These are phyloP conservation scores for Rachycentron canadum DNA, from an alignment of 2,797 vertebrate genomes.

Conservation along the genomic window DNA sequence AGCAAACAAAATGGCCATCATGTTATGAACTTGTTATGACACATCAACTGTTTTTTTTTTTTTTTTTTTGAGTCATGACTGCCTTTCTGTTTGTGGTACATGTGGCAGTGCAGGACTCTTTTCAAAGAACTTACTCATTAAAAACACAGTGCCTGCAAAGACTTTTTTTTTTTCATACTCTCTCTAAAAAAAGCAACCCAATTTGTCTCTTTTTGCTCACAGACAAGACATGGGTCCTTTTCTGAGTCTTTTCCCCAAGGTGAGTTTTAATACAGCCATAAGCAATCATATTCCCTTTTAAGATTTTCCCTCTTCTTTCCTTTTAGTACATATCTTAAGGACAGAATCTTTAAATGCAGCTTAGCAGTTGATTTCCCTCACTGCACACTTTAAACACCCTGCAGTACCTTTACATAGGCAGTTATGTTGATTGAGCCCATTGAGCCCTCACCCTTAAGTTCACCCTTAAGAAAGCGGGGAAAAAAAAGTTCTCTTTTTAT, in stretches of 20 bases:
- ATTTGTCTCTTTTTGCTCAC: slow-evolving; percentile 32
- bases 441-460: slow-evolving; percentile 42
- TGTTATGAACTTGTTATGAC: too few relatives aligned
- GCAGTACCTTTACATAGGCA: slow-evolving; percentile 17
- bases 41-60: too few relatives aligned
- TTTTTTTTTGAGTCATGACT: not conserved
- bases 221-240: slow-evolving; percentile 16
- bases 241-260: slow-evolving; percentile 9
- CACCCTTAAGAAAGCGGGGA: slow-evolving; percentile 35
- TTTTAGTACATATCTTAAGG: slow-evolving; percentile 53
- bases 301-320: slow-evolving; percentile 7
- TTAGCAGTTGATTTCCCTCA: slow-evolving; percentile 42
- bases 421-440: slow-evolving; percentile 53
- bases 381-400: slow-evolving; percentile 26
- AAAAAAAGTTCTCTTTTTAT: slow-evolving; percentile 23
- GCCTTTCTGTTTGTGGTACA: slow-evolving; percentile 15
- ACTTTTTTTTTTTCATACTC: slow-evolving; percentile 7
- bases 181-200: not conserved
- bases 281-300: slow-evolving; percentile 38
- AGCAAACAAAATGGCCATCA: slow-evolving; percentile 18
- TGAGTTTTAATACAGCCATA: slow-evolving; percentile 36
- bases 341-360: slow-evolving; percentile 41
- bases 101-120: not conserved
- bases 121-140: slow-evolving; percentile 26
- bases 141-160: slow-evolving; percentile 16